Conservation (phyloP, 2,797 vertebrate genomes). For the Cynopterus sphinx region DNA sequence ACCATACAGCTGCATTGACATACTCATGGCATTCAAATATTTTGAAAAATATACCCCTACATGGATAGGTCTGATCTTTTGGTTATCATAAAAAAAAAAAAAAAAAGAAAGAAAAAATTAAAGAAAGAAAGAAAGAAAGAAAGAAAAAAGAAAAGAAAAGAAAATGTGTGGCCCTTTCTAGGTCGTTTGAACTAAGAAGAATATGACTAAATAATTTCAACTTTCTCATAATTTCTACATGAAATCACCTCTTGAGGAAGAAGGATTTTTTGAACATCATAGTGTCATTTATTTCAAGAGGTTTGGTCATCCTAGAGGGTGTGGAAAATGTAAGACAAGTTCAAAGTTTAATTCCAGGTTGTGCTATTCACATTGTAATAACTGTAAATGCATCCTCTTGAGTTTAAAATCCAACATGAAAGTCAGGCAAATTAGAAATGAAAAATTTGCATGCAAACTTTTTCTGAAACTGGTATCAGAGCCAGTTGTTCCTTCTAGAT, state of each 20-base stretch:
- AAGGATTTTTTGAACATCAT: slow-evolving; percentile 34
- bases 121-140: no score
- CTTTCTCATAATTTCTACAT: neutral
- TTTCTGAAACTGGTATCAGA: neutral
- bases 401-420: neutral
- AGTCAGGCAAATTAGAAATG: slow-evolving; percentile 24
- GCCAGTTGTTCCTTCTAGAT: neutral
- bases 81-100: neutral
- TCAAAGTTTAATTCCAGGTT: slow-evolving; percentile 15
- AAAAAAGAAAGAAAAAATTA: neutral
- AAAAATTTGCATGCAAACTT: neutral
- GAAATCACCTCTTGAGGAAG: slow-evolving; percentile 12
- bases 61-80: neutral
- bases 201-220: neutral
- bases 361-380: neutral
- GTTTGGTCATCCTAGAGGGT: neutral
- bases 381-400: neutral
- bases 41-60: slow-evolving; percentile 50
- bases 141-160: neutral
- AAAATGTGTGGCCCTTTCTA: neutral
- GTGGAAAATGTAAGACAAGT: neutral
- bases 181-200: slow-evolving; percentile 17
- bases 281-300: neutral
- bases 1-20: slow-evolving; percentile 54
- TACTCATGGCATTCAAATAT: slow-evolving; percentile 56